A percentile compares a stretch with the other conserved stretches of the same genome.
These are phyloP conservation scores for Psittacula cyanocephala DNA, from an alignment of 2,113 vertebrate genomes.

Conservation along the genomic window DNA sequence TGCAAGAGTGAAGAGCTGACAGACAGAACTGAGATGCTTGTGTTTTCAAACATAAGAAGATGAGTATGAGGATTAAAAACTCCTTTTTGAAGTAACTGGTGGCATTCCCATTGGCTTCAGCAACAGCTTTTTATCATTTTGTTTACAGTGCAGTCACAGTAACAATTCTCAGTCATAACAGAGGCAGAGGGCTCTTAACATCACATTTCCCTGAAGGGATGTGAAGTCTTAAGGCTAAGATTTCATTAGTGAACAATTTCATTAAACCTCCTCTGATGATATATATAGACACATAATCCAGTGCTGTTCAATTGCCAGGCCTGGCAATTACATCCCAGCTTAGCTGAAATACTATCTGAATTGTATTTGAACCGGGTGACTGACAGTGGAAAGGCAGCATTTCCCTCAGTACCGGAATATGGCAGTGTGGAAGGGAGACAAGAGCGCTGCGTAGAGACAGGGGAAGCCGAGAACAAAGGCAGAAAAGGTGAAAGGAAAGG, in stretches of 20 bases:
- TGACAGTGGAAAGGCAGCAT: neutral
- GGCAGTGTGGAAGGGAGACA: neutral
- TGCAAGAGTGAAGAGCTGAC: neutral
- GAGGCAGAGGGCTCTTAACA: neutral
- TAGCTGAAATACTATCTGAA: conserved; percentile 42
- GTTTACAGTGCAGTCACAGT: neutral
- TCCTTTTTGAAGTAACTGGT: neutral
- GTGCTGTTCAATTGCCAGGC: neutral
- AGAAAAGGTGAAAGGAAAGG: neutral
- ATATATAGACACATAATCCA: conserved; percentile 47
- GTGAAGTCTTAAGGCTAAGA: conserved; percentile 43
- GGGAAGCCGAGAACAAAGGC: neutral
- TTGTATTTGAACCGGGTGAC: conserved; percentile 4
- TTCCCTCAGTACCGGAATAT: neutral
- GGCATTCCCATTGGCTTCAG: neutral
- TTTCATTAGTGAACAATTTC: conserved; percentile 47
- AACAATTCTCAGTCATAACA: neutral
- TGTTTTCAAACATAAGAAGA: neutral
- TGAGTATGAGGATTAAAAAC: neutral
- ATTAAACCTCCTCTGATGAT: conserved; percentile 28
- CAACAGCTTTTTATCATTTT: neutral
- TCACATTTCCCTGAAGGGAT: conserved; percentile 15
- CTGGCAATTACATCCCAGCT: neutral
- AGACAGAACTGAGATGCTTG: neutral
- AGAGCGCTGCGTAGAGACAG: neutral